Percentiles rank a stretch among this genome's conserved stretches.
Evolutionary conservation across 2,888 invertebrate species (phyloP).

Genomic region (Drosophila emarginata): DNA sequence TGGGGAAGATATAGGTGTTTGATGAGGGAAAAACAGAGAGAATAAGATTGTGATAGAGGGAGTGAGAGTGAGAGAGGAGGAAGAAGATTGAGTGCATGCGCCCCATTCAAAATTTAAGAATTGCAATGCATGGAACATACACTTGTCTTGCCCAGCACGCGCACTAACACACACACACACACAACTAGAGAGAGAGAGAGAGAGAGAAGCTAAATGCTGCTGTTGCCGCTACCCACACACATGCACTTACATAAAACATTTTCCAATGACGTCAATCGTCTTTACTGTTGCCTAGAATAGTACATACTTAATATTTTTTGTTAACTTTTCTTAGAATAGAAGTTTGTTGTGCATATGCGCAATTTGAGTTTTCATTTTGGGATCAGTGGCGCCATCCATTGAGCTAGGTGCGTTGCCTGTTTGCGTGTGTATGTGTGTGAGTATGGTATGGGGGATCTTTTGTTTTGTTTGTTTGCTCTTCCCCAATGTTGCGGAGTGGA

Average conservation of each 20-base stretch:
- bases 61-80: conserved; percentile 6
- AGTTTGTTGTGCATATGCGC: conserved; percentile 17
- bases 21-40: not conserved
- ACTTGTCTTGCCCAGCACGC: conserved; percentile 60
- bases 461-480: conserved; percentile 31
- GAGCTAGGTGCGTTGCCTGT: not conserved
- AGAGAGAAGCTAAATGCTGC: conserved; percentile 7
- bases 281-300: conserved; percentile 44
- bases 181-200: conserved; percentile 19
- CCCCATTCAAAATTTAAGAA: conserved; percentile 60
- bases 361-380: conserved; percentile 21
- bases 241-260: conserved; percentile 51
- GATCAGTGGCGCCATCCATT: conserved; percentile 42
- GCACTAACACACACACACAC: conserved; percentile 58
- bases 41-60: not conserved
- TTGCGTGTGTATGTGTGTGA: conserved; percentile 47
- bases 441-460: conserved; percentile 35
- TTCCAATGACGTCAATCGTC: conserved; percentile 63
- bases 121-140: conserved; percentile 45
- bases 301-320: conserved; percentile 29
- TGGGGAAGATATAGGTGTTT: conserved; percentile 12
- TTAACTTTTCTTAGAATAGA: conserved; percentile 35
- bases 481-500: conserved; percentile 15
- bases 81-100: conserved; percentile 43
- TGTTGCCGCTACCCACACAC: conserved; percentile 43